These are phyloP conservation scores for Thera obeliscata DNA, from an alignment of 2,888 invertebrate genomes.

Conservation along the genomic window DNA sequence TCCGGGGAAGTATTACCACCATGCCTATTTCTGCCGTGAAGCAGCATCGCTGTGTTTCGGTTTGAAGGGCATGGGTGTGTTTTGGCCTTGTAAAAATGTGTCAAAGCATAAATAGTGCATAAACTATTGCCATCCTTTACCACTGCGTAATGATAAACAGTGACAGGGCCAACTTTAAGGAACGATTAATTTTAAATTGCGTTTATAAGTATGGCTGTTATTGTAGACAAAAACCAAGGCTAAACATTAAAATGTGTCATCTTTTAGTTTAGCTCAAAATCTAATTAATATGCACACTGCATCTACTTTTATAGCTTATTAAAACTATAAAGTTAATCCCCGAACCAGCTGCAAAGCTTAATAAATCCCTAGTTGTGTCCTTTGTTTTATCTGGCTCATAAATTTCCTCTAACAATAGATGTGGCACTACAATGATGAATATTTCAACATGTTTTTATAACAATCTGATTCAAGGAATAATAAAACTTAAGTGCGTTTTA, in stretches of 20 bases:
- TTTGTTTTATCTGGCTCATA: conserved; percentile 55
- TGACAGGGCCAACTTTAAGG: no score
- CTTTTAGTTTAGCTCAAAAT: conserved; percentile 64
- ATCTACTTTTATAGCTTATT: conserved; percentile 65
- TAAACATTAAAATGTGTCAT: conserved; percentile 31
- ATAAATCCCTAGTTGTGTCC: conserved; percentile 60
- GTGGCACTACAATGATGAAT: conserved; percentile 68
- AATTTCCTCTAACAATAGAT: conserved; percentile 68
- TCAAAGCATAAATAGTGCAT: no score
- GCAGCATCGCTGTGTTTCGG: no score
- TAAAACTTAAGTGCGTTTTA: conserved; percentile 50
- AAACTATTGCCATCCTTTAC: no score
- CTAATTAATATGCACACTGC: conserved; percentile 55
- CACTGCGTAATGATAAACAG: no score
- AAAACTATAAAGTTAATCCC: conserved; percentile 62
- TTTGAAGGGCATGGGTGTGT: no score
- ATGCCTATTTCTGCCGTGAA: no score
- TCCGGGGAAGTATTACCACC: no score
- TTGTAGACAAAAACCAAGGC: neutral
- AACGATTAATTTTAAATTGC: no score
- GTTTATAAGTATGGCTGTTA: no score
- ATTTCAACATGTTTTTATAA: conserved; percentile 63
- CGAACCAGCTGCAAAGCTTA: conserved; percentile 58
- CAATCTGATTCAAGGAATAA: conserved; percentile 30
- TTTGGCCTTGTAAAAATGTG: no score